A percentile compares a stretch with the other conserved stretches of the same genome.
These are phyloP conservation scores for Lutraria rhynchaena DNA, from an alignment of 1,140 invertebrate genomes.

Conservation along the genomic window DNA sequence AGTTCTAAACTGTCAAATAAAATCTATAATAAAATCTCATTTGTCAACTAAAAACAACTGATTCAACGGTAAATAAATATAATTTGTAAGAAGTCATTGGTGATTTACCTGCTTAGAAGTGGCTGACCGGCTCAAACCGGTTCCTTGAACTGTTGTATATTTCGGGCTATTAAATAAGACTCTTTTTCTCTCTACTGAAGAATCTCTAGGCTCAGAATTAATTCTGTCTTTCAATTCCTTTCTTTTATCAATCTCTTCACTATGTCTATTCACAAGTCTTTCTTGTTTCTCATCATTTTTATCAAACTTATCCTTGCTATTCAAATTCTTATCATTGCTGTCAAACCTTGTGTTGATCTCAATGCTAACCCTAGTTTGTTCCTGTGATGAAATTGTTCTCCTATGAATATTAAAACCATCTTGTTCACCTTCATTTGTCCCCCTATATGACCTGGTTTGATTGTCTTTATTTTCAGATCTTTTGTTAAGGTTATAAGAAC, in stretches of 20 bases:
- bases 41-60: too few species aligned
- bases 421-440: too few species aligned
- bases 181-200: conserved; percentile 1
- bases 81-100: too few species aligned
- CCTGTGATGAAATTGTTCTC: neutral
- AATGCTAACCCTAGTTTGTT: neutral
- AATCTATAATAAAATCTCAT: neutral
- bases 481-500: too few species aligned
- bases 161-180: neutral
- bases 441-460: too few species aligned
- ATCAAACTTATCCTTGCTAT: neutral
- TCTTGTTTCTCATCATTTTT: neutral
- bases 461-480: too few species aligned
- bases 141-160: neutral
- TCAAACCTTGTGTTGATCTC: neutral
- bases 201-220: neutral
- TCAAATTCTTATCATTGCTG: neutral
- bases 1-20: neutral
- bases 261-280: neutral
- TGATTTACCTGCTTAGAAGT: conserved; percentile 23
- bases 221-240: neutral
- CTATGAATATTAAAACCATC: too few species aligned
- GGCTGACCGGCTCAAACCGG: neutral
- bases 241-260: neutral
- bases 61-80: too few species aligned